These are phyloP conservation scores for Melinaea menophilus DNA, from an alignment of 2,888 invertebrate species.

Conservation along the genomic window DNA sequence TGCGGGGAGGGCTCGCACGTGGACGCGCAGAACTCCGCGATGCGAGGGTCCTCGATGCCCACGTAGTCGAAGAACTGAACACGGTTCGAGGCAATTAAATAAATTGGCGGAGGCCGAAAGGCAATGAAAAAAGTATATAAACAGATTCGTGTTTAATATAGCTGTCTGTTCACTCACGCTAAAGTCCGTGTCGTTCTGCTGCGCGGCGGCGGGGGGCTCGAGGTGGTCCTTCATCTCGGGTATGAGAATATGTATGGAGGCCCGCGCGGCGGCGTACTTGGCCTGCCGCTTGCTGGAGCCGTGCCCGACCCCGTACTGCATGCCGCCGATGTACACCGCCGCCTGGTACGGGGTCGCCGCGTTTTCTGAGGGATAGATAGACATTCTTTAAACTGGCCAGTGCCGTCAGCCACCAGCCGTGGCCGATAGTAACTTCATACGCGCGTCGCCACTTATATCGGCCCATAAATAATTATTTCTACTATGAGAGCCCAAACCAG, in stretches of 20 bases:
- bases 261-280: constrained; percentile 94
- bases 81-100: too few species aligned
- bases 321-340: constrained; percentile 93
- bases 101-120: neutral
- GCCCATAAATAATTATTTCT: too few species aligned
- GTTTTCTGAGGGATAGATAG: constrained; percentile 79
- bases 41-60: constrained; percentile 94
- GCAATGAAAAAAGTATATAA: neutral
- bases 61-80: constrained; percentile 93
- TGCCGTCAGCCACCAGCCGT: too few species aligned
- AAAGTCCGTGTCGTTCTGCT: constrained; percentile 49
- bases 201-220: constrained; percentile 33
- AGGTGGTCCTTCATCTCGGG: constrained; percentile 94
- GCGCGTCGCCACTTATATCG: too few species aligned
- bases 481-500: too few species aligned
- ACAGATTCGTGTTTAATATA: neutral
- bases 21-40: constrained; percentile 96
- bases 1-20: constrained; percentile 97
- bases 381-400: neutral
- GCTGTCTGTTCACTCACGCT: constrained; percentile 40
- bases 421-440: too few species aligned
- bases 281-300: constrained; percentile 98
- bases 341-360: constrained; percentile 96
- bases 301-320: constrained; percentile 95
- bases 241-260: constrained; percentile 93